These are phyloP conservation scores for Chaenocephalus aceratus DNA, from an alignment of 2,113 vertebrate species.

Conservation along the genomic window DNA sequence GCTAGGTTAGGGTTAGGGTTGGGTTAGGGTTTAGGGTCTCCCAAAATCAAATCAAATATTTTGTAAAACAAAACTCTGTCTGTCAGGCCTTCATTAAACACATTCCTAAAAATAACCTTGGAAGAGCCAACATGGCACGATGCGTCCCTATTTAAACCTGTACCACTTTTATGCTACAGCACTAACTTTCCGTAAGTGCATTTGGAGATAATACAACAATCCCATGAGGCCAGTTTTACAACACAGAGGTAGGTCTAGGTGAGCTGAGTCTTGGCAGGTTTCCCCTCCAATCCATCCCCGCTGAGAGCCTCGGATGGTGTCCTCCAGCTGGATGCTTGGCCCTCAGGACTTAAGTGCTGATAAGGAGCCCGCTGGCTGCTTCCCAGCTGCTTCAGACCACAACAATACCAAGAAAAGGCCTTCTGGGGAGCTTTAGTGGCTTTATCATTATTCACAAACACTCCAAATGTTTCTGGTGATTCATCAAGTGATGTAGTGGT, in stretches of 20 bases:
- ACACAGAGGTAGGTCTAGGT: constrained; percentile 10
- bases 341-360: constrained; percentile 75
- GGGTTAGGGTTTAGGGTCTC: too few species aligned
- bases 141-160: background rate
- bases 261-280: constrained; percentile 37
- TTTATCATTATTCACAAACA: constrained; percentile 58
- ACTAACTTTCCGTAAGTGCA: background rate
- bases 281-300: constrained; percentile 20
- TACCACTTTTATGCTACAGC: too few species aligned
- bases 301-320: constrained; percentile 34
- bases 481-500: constrained; percentile 44
- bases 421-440: constrained; percentile 36
- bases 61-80: too few species aligned
- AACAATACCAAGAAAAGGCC: constrained; percentile 63
- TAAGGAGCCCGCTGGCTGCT: constrained; percentile 65
- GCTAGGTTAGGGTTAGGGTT: too few species aligned
- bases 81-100: too few species aligned
- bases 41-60: too few species aligned
- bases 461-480: constrained; percentile 48
- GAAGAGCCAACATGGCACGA: too few species aligned
- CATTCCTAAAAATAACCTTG: too few species aligned
- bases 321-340: constrained; percentile 58
- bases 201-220: background rate
- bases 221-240: background rate
- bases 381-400: constrained; percentile 59